Percentiles rank a stretch among this genome's conserved stretches.
Evolutionary conservation across 2,797 vertebrate genomes (phyloP).

Genomic region (Falco naumanni): DNA sequence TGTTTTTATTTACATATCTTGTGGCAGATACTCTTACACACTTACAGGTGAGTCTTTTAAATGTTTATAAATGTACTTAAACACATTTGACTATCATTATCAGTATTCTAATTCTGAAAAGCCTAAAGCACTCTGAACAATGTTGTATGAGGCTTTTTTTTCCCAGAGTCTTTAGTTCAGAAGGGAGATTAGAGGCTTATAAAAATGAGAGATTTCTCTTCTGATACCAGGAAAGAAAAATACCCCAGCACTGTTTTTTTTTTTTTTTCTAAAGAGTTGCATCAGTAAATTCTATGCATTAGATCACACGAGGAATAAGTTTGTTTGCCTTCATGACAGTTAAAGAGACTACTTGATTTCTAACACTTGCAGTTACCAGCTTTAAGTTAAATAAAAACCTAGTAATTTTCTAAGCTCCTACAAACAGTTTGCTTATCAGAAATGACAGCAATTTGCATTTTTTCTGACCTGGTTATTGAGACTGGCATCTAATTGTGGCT

Average conservation of each 20-base stretch:
- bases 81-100: neutral
- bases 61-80: neutral
- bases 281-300: neutral
- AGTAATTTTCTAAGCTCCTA: neutral
- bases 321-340: neutral
- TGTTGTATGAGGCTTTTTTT: neutral
- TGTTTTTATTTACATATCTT: neutral
- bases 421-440: neutral
- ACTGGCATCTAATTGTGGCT: neutral
- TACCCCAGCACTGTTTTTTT: too few species aligned
- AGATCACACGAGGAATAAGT: neutral
- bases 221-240: neutral
- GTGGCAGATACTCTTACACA: neutral
- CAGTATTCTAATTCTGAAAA: neutral
- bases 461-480: neutral
- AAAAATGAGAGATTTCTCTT: neutral
- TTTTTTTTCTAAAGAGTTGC: neutral
- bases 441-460: neutral
- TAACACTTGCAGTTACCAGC: neutral
- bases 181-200: neutral
- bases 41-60: neutral
- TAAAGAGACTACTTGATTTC: neutral
- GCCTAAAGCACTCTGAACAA: fast-evolving
- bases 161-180: neutral
- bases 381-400: neutral